Evolutionary conservation across 2,888 invertebrate species (phyloP), one percentile per base, ranked within the genome.

Genomic region (Drosophila nr. perissopoda): DNA sequence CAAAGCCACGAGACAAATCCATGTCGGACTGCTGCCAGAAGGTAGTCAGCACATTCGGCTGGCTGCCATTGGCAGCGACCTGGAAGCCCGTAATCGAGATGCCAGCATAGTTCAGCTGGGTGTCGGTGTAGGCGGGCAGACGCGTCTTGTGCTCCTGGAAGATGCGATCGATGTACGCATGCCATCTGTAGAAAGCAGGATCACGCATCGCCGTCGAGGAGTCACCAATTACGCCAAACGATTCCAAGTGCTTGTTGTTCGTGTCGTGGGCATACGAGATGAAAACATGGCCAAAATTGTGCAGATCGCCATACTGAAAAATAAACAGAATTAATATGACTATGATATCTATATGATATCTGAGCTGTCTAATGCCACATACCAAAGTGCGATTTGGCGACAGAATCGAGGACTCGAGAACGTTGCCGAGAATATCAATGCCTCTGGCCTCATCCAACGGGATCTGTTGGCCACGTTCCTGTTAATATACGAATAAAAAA

Each of bases 161-260:
- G 36, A 97, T 93, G 81, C 96, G 96, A 85, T 97, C 96, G 31
- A 97, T 94, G 91, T 95, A 96, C 0, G 96, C 94, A 90, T 98
- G 97, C 96, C 96, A 97, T 91, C 96, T 95, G 93, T 97, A 97
- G 94, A 97, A 97, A 25, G 96, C 93, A 0, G 97, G 97, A 93
- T 98, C 98, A 2, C 97, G 94, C 97, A 97, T 97, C 0, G 97
- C 96, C 0, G 97, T 97, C 0, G 97, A 95, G 0, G 96, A 95
- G 90, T 97, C 97, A 0, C 97, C 97, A 95, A 97, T 97, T 34
- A 97, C 96, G 48, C 96, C 96, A 86, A 96, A 96, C 56, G 95
- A 95, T 93, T 97, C 97, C 96, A 97, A 90, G 64, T 92, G 91
- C 58, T 93, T 92, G 90, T 96, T 95, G 91, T 97, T 97, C 0